These are phyloP conservation scores for Sprattus sprattus DNA, from an alignment of 2,113 vertebrate genomes.

Conservation along the genomic window DNA sequence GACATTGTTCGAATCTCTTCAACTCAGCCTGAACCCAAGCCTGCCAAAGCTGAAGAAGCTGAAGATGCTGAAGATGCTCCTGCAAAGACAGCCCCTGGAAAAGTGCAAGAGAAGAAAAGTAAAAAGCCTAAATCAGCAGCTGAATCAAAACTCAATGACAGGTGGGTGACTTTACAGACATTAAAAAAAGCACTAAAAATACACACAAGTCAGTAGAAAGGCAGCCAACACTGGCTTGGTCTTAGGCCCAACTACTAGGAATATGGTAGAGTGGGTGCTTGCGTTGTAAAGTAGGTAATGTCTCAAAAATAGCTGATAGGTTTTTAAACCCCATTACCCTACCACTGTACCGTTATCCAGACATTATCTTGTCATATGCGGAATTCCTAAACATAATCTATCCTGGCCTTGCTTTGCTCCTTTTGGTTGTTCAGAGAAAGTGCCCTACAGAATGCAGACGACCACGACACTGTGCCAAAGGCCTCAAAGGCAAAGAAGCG, in stretches of 20 bases:
- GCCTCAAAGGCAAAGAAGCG: slow-evolving; percentile 56
- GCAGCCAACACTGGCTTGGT: neutral
- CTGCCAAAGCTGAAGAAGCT: slow-evolving; percentile 33
- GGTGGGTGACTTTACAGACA: slow-evolving; percentile 62
- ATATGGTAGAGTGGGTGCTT: neutral
- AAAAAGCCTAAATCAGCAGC: slow-evolving; percentile 57
- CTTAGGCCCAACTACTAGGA: neutral
- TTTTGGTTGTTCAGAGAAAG: slow-evolving; percentile 71
- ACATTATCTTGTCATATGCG: neutral
- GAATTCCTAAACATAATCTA: neutral
- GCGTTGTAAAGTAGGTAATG: too few species aligned
- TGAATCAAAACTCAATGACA: slow-evolving; percentile 67
- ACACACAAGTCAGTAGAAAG: too few species aligned
- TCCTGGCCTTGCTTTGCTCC: neutral
- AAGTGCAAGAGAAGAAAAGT: slow-evolving; percentile 37
- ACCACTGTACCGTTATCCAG: neutral
- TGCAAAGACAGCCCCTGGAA: neutral
- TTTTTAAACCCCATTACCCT: too few species aligned
- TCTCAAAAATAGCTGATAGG: too few species aligned
- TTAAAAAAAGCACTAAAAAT: neutral
- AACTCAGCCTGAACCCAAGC: slow-evolving; percentile 60
- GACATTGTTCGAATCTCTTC: neutral
- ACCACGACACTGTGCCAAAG: slow-evolving; percentile 58
- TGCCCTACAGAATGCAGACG: slow-evolving; percentile 75
- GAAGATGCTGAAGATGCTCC: slow-evolving; percentile 19